Percentiles rank a stretch among this genome's conserved stretches.
Evolutionary conservation across 1,140 invertebrate genomes (phyloP).

Genomic region (Vollenhovia emeryi): DNA sequence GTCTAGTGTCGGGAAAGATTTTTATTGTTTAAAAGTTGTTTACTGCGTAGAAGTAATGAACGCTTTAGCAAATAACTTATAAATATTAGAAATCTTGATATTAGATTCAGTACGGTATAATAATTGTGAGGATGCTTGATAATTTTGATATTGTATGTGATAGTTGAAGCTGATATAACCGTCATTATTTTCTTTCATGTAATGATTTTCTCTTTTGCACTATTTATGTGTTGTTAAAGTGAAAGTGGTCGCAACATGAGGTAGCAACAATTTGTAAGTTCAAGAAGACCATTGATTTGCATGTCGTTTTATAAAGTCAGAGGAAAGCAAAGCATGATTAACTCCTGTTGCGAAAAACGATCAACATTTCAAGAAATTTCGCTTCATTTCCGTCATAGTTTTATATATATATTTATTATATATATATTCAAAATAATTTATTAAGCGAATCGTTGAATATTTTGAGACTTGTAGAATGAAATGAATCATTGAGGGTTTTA

Average conservation of each 20-base stretch:
- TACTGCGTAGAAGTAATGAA: no score
- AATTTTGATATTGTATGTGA: no score
- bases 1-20: no score
- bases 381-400: background rate
- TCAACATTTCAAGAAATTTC: background rate
- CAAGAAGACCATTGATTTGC: background rate
- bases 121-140: no score
- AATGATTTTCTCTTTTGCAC: background rate
- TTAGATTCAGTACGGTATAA: no score
- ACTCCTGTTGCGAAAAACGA: background rate
- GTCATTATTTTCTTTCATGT: background rate
- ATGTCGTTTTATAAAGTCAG: background rate
- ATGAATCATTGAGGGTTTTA: no score
- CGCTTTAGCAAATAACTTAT: no score
- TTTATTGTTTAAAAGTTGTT: no score
- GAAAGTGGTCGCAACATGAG: background rate
- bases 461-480: background rate
- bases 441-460: background rate
- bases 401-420: no score
- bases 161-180: background rate
- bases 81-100: background rate
- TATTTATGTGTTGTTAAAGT: background rate
- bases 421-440: background rate
- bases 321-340: background rate
- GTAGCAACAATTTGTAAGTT: background rate